Percentiles rank a stretch among this genome's conserved stretches.
phyloP scores from a whole-genome alignment of 2,113 vertebrate species.

The Onychostoma macrolepis region DNA sequence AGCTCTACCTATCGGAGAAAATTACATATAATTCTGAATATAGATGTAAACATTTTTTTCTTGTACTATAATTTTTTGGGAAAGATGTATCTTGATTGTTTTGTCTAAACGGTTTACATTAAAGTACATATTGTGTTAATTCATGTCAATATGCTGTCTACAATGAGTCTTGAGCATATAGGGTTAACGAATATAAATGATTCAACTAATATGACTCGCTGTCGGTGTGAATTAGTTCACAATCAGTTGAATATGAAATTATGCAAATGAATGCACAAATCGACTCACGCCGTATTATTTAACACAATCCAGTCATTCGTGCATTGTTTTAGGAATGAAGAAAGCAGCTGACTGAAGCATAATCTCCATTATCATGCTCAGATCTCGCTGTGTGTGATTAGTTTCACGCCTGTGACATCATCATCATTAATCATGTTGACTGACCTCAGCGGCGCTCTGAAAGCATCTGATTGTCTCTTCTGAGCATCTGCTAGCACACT shows the following conservation, averaged over 20 bases:
- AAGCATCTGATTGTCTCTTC: slow-evolving; percentile 9
- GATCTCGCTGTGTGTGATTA: background rate
- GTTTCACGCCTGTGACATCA: background rate
- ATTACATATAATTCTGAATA: too few relatives aligned
- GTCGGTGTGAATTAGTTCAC: background rate
- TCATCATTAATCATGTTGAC: slow-evolving; percentile 14
- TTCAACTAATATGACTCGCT: background rate
- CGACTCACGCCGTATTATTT: background rate
- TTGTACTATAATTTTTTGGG: too few relatives aligned
- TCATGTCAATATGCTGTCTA: too few relatives aligned
- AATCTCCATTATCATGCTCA: background rate
- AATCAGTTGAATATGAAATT: background rate
- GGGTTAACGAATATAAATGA: background rate
- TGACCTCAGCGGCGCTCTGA: background rate
- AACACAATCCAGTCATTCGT: background rate
- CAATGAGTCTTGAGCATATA: too few relatives aligned
- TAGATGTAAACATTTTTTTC: too few relatives aligned
- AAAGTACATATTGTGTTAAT: too few relatives aligned
- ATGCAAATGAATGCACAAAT: background rate
- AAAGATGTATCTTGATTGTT: too few relatives aligned
- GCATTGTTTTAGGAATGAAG: background rate
- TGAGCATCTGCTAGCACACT: background rate
- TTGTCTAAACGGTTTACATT: too few relatives aligned
- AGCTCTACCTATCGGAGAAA: too few relatives aligned
- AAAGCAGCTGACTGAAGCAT: background rate